Base-by-base conservation (phyloP, 2,113 vertebrate genomes). In the Cephalopterus ornatus region DNA sequence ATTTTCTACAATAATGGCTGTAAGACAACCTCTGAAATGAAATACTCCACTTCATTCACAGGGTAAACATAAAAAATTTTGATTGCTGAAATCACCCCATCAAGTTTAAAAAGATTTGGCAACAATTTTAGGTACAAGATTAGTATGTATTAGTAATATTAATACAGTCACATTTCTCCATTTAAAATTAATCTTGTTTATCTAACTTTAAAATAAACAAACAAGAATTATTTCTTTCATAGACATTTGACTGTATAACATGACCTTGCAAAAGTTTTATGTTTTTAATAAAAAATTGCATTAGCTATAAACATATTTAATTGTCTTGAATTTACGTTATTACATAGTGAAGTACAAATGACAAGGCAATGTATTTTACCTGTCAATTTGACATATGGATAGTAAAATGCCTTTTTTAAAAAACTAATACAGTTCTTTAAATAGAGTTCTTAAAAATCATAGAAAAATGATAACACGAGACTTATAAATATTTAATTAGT, bases 331-430 rank as follows among this genome's bases (percentile, higher is more conserved):
- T 65, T 78, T 67, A 47, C 42, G 15, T 32, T 42, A 24, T 24
- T 90, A 63, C 32, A 56, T 26, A 61, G 14, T 42, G 24, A 70
- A 74, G 7, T 35, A 59, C 8, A 80, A 85, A 78, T 61, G 7
- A 75, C 21, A 87, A 33, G 20, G 49, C 6, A 46, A 59, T 18
- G 11, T 24, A 63, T 72, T 88, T 81, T 44, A n/a, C 47, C 19
- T 46, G 22, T 70, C 32, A 44, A 24, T 53, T 3, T 91, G 58
- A 53, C 8, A 37, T 17, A 8, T 0, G 47, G 26, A 17, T 27
- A 67, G 19, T 1, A 67, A 21, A 52, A 61, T 0, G 0, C 5
- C 5, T 41, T 76, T 77, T 53, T 67, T 37, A 8, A 4, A 62
- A 55, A 50, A 28, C 16, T 49, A 70, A 37, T 1, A 19, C 24